Base-by-base conservation (phyloP, 2,797 vertebrate species). In the Typhlichthys eigenmanni region DNA sequence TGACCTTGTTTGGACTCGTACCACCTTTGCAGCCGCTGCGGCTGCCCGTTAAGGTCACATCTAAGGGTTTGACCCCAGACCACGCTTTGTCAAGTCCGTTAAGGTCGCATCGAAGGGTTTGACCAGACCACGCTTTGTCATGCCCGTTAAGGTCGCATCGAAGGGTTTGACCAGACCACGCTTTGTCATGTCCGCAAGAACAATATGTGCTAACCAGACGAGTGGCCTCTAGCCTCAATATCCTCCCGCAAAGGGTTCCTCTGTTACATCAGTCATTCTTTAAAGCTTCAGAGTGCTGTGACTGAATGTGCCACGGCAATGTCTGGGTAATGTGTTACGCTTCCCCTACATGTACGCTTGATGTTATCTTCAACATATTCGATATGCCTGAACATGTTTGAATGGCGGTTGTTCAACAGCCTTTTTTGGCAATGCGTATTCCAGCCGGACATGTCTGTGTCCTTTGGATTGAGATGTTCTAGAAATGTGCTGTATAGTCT, bases 1-100 rank as follows among this genome's bases (percentile, higher is more conserved):
- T 81, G 80, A 81, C 78, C 84, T 85, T 77, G 58, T 80, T 81
- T 9, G 10, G 45, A 64, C 62, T 53, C 29, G 7, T 72, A 63
- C 63, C 71, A 65, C 1, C 2, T 43, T 55, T 24, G 1, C 46
- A 50, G 48, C 13, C 50, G 19, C 56, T 38, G 2, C 11, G 34
- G 68, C 62, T 71, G 64, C 69, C 66, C 71, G 61, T 74, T 72
- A 72, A 58, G 54, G 52, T 64, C 72, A 61, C 52, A 64, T 71
- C 60, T 47, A 49, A 48, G 56, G 70, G 61, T 71, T 53, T 38
- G 32, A 50, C 38, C 2, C 16, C 16, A 17, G 16, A 17, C 16
- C 16, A 17, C 16, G 16, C 16, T 19, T 17, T 17, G 16, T 17
- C 16, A 17, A 1, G 16, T 1, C 16, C 16, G 16, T 17, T 17